Evolutionary conservation across 2,888 invertebrate genomes (phyloP).

Genomic region (Nomada ruficornis): DNA sequence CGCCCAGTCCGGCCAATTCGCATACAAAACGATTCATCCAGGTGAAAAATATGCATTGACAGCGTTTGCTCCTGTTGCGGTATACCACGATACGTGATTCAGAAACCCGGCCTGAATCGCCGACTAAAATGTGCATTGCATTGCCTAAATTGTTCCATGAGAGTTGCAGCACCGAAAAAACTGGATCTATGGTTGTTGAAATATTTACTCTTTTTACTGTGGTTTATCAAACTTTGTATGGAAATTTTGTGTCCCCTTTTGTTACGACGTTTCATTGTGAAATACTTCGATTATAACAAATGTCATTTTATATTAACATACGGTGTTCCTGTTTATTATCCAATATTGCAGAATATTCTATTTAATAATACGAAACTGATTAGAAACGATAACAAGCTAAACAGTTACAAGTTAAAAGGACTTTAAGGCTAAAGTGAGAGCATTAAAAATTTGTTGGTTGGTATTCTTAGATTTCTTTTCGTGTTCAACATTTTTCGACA

Average conservation of each 20-base stretch:
- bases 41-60: conserved; percentile 37
- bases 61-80: conserved; percentile 33
- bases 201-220: no score
- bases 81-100: conserved; percentile 1
- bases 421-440: no score
- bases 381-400: no score
- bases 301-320: not conserved
- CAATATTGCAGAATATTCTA: not conserved
- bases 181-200: not conserved
- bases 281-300: not conserved
- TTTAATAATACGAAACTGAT: no score
- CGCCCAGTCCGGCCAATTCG: conserved; percentile 33
- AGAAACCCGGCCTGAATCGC: conserved; percentile 14
- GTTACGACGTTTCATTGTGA: not conserved
- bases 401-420: no score
- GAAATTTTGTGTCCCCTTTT: not conserved
- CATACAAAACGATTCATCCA: conserved; percentile 28
- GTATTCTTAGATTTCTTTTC: not conserved
- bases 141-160: not conserved
- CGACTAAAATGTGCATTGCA: conserved; percentile 7
- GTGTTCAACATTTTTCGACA: not conserved
- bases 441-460: no score
- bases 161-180: no score
- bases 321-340: not conserved
- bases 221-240: not conserved